Evolutionary conservation across 2,797 vertebrate species (phyloP).

Genomic region (Toxotes lorentzi): DNA sequence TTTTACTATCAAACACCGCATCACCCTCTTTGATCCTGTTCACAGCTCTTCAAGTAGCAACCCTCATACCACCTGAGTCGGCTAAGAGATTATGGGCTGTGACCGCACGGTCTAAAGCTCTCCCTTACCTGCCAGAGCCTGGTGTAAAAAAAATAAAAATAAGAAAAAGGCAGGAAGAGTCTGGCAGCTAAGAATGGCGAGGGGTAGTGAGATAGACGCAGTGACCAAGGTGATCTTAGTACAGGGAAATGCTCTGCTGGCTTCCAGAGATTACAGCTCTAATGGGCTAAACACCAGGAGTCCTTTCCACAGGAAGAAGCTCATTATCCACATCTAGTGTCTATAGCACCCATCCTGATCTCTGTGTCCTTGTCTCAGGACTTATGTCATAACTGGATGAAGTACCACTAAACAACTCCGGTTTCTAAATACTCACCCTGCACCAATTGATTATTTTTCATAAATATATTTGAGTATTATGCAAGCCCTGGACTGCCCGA

Average conservation of each 20-base stretch:
- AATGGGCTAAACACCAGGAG: constrained; percentile 75
- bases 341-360: constrained; percentile 48
- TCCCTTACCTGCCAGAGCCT: constrained; percentile 47
- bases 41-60: background rate
- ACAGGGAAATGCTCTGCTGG: constrained; percentile 52
- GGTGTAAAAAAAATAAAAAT: constrained; percentile 23
- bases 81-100: constrained; percentile 56
- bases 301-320: constrained; percentile 76
- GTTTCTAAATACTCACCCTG: background rate
- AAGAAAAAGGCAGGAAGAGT: constrained; percentile 7
- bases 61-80: constrained; percentile 2
- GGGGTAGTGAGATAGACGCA: constrained; percentile 41
- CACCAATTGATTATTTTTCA: background rate
- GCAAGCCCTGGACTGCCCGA: background rate
- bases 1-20: constrained; percentile 5
- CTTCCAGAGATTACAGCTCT: constrained; percentile 75
- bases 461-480: background rate
- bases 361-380: constrained; percentile 50
- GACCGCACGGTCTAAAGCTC: constrained; percentile 49
- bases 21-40: background rate
- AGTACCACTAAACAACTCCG: constrained; percentile 35
- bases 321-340: constrained; percentile 70
- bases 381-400: constrained; percentile 56
- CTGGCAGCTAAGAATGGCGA: constrained; percentile 72
- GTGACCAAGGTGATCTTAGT: constrained; percentile 69